These are phyloP conservation scores for Labeo rohita DNA, from an alignment of 2,113 vertebrate species.

Conservation along the genomic window DNA sequence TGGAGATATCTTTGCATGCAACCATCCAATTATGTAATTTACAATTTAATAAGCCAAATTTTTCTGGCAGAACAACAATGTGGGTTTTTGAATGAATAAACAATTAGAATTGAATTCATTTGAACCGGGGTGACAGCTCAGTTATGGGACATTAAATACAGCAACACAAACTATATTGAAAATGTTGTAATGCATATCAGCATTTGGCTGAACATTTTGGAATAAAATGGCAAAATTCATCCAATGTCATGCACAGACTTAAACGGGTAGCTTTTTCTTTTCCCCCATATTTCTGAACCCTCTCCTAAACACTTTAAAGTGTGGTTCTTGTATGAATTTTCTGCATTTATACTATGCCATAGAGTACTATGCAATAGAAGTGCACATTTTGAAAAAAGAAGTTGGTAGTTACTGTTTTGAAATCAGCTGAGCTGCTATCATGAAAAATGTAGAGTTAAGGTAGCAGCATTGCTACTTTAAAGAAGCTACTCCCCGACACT, in stretches of 20 bases:
- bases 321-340: neutral
- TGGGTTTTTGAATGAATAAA: neutral
- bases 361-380: neutral
- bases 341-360: neutral
- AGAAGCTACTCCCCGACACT: neutral
- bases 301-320: neutral
- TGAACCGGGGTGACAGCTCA: neutral
- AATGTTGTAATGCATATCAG: neutral
- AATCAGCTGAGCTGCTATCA: neutral
- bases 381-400: neutral
- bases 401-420: neutral
- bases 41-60: neutral
- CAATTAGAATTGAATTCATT: neutral
- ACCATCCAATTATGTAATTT: neutral
- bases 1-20: neutral
- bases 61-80: neutral
- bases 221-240: neutral
- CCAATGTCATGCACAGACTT: neutral
- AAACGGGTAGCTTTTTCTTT: neutral
- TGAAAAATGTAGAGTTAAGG: neutral
- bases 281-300: neutral
- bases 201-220: neutral
- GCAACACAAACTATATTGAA: neutral
- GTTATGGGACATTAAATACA: neutral
- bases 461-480: neutral